Evolutionary conservation across 30 jellyfish, hydroid and myxozoan species (phyloP), one percentile per base, ranked within the genome.

Genomic region (Aurelia aurita complex sp. Pacific): DNA sequence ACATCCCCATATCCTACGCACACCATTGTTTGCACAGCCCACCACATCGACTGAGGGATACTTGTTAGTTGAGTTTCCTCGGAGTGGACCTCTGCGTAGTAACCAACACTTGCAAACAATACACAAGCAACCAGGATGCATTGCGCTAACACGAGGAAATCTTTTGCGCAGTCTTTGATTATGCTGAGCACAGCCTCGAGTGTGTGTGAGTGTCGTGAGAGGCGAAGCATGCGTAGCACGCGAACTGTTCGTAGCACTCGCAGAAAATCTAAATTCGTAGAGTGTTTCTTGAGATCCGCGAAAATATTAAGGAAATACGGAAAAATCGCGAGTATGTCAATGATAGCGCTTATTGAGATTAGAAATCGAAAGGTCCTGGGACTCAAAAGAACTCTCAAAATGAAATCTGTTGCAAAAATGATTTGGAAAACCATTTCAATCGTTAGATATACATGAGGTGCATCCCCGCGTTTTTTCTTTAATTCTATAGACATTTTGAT

Each of bases 31-130:
- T 91, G 98, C 13, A 91, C 50, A 5, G 98, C 98, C 98, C 98
- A 91, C 98, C 98, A 91, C 94, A 91, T 82, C 19, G 98, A 85
- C 87, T 79, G 83, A 55, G 98, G 98, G 2, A 91, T 84, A 74
- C 98, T 91, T 42, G 87, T 84, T 32, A 91, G 74, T 40, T 80
- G 75, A 4, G 96, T 79, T 66, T 67, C 52, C n/a, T 86, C 74
- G 15, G 40, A 50, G 14, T 72, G 67, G 23, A 35, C 32, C 67
- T 91, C 98, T 14, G 90, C 88, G 68, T 64, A 91, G 74, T 85
- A 91, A 42, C 83, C 74, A 14, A 76, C n/a, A 55, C 96, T 81
- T 6, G 85, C 98, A 46, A 82, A 73, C 17, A 91, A 54, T 1
- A 84, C 81, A 55, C 87, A 70, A 17, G 81, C 87, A 36, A 84